Conservation (phyloP, 2,113 vertebrate species). For the Malurus melanocephalus region DNA sequence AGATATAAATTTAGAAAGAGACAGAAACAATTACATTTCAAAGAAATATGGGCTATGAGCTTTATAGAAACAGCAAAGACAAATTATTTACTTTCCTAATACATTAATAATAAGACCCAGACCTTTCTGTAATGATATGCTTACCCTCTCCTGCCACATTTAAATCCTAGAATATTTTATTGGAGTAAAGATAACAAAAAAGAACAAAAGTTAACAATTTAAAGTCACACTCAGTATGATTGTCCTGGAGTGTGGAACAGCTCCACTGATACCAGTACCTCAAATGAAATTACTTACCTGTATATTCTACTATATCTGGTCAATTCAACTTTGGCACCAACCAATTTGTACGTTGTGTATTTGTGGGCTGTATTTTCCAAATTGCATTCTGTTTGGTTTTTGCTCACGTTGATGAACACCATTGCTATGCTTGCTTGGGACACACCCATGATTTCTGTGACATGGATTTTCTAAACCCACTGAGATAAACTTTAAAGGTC, state of each 20-base stretch:
- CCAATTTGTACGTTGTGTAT: accelerated
- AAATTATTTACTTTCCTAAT: neutral
- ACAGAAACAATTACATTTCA: neutral
- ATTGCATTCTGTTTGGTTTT: neutral
- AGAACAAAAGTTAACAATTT: neutral
- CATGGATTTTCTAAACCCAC: neutral
- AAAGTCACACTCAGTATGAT: neutral
- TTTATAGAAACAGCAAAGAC: neutral
- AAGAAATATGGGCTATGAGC: neutral
- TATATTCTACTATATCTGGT: neutral
- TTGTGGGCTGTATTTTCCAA: neutral
- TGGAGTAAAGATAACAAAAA: neutral
- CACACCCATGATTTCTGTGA: neutral
- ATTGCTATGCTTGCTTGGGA: neutral
- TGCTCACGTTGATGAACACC: neutral
- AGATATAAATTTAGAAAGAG: neutral
- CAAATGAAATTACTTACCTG: neutral
- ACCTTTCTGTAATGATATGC: neutral
- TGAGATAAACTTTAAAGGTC: neutral
- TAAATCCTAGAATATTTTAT: neutral
- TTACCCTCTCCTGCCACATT: neutral
- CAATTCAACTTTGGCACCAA: neutral
- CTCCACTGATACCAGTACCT: neutral
- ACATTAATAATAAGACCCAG: neutral
- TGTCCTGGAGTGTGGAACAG: neutral